These are phyloP conservation scores for Antechinus stuartii DNA, from an alignment of 2,113 vertebrate species.

Conservation along the genomic window DNA sequence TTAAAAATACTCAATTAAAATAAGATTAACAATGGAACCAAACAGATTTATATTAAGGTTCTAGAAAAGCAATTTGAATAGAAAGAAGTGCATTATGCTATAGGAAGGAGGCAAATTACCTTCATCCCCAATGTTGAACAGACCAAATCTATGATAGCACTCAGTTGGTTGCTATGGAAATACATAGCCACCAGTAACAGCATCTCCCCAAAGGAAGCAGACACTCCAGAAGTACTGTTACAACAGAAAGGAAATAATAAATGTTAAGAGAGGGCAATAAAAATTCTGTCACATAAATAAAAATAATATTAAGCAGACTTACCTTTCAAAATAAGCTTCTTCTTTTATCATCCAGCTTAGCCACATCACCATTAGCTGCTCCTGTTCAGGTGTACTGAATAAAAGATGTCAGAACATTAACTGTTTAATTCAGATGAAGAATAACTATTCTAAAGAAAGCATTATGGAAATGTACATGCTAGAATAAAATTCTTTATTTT, in stretches of 20 bases:
- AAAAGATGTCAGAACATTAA: constrained; percentile 49
- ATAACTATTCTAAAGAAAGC: background rate
- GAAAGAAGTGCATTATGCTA: background rate
- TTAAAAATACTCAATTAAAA: constrained; percentile 38
- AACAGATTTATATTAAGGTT: constrained; percentile 32
- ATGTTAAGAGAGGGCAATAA: constrained; percentile 22
- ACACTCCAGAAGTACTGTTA: constrained; percentile 95
- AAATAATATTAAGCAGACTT: constrained; percentile 47
- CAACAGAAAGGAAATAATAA: constrained; percentile 62
- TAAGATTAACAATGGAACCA: constrained; percentile 43
- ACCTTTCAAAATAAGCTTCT: constrained; percentile 99
- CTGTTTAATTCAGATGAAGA: background rate
- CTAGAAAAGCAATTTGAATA: background rate
- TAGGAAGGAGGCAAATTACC: constrained; percentile 86
- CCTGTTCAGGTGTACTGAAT: constrained; percentile 96
- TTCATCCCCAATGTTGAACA: constrained; percentile 98
- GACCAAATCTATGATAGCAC: constrained; percentile 96
- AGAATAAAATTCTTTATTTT: constrained; percentile 39
- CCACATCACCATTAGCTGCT: constrained; percentile 98
- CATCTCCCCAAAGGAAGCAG: constrained; percentile 99
- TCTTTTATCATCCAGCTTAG: constrained; percentile 99
- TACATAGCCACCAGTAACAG: constrained; percentile 99
- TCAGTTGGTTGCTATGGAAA: constrained; percentile 98
- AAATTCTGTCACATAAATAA: constrained; percentile 6
- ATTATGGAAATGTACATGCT: constrained; percentile 39